A percentile compares a stretch with the other conserved stretches of the same genome.
Evolutionary conservation across 2,113 vertebrate species (phyloP).

Genomic region (Piprites chloris): DNA sequence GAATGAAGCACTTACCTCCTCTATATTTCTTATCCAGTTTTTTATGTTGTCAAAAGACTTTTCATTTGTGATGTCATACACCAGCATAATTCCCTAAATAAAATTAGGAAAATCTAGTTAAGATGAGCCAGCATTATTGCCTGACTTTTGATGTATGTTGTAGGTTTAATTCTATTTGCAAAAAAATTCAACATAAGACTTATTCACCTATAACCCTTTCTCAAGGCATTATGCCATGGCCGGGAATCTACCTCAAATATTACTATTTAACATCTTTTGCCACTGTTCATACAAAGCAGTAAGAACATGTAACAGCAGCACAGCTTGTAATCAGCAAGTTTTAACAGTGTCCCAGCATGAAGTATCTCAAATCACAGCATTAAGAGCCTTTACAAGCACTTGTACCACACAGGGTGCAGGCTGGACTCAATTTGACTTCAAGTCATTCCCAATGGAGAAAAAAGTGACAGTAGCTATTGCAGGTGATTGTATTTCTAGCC

Average conservation of each 20-base stretch:
- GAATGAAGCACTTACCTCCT: conserved; percentile 79
- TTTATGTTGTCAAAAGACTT: conserved; percentile 99
- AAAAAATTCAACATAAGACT: not conserved
- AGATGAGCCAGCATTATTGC: not conserved
- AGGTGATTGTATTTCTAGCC: not conserved
- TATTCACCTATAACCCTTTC: not conserved
- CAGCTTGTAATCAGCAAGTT: not conserved
- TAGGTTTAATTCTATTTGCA: not conserved
- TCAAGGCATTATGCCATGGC: not conserved
- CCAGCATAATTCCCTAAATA: conserved; percentile 93
- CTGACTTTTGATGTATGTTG: not conserved
- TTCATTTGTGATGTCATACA: conserved; percentile 97
- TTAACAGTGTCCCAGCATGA: not conserved
- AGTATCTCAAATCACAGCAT: not conserved
- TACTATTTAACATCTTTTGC: not conserved
- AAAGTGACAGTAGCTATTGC: not conserved
- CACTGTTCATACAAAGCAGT: not conserved
- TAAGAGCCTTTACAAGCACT: not conserved
- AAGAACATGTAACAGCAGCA: not conserved
- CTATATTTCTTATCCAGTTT: conserved; percentile 98
- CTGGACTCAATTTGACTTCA: not conserved
- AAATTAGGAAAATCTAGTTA: conserved; percentile 11
- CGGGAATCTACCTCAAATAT: not conserved
- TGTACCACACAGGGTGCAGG: not conserved
- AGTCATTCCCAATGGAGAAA: not conserved